A percentile compares a stretch with the other conserved stretches of the same genome.
phyloP scores from a whole-genome alignment of 2,888 invertebrate species.

The Synanthedon formicaeformis region DNA sequence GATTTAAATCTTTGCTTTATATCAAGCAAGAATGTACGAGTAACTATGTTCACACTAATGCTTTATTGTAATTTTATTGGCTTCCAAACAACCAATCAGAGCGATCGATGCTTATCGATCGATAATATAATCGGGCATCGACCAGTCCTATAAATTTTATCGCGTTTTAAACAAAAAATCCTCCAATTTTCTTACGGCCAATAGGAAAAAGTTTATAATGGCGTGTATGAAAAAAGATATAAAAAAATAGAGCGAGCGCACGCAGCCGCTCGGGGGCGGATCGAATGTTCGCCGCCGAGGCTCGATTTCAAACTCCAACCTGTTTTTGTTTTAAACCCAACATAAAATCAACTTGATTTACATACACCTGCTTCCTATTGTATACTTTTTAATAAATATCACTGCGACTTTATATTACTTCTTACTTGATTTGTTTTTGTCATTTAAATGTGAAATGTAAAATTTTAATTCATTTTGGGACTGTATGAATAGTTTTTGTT shows the following conservation, averaged over 20 bases:
- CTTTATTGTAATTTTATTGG: constrained; percentile 37
- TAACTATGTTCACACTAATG: too few relatives aligned
- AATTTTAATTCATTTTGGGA: too few relatives aligned
- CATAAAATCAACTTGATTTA: constrained; percentile 7
- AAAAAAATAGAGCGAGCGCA: constrained; percentile 34
- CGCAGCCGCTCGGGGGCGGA: constrained; percentile 49
- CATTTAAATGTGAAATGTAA: too few relatives aligned
- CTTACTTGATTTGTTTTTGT: too few relatives aligned
- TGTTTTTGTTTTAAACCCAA: constrained; percentile 42
- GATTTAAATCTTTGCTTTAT: too few relatives aligned
- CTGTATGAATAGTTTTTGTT: too few relatives aligned
- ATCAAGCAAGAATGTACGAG: too few relatives aligned
- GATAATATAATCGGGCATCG: constrained; percentile 28
- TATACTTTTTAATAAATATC: constrained; percentile 5
- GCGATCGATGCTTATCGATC: constrained; percentile 36
- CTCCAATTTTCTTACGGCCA: constrained; percentile 56
- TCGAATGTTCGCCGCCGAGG: constrained; percentile 30
- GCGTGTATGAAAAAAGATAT: constrained; percentile 32
- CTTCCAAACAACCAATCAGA: constrained; percentile 26
- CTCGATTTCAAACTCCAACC: constrained; percentile 41
- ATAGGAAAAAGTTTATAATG: constrained; percentile 64
- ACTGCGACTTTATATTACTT: too few relatives aligned
- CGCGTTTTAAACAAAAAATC: constrained; percentile 34
- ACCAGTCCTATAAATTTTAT: constrained; percentile 62
- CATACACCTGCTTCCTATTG: constrained; percentile 12